Conservation (phyloP, 2,888 invertebrate species). For the Tipula unca region DNA sequence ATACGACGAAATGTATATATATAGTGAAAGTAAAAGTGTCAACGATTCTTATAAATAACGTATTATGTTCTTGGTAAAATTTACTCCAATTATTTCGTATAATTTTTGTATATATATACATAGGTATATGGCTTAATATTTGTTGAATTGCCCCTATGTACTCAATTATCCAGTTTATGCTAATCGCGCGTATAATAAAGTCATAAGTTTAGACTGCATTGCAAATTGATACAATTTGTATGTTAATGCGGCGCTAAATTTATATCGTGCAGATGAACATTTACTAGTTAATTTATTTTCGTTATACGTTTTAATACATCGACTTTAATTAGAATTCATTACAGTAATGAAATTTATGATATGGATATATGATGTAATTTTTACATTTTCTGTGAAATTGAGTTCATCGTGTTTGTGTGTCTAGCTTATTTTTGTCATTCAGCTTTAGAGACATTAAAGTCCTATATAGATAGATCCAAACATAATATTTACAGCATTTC, state of each 20-base stretch:
- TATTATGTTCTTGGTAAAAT: too few relatives aligned
- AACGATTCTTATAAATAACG: background rate
- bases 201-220: background rate
- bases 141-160: background rate
- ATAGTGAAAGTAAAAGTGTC: background rate
- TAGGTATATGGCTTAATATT: background rate
- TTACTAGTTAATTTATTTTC: background rate
- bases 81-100: too few relatives aligned
- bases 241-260: background rate
- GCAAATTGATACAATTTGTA: background rate
- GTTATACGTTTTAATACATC: background rate
- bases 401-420: too few relatives aligned
- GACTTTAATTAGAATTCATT: background rate
- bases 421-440: too few relatives aligned
- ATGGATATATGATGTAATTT: background rate
- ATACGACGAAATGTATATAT: too few relatives aligned
- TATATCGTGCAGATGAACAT: background rate
- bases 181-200: background rate
- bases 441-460: too few relatives aligned
- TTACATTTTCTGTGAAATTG: background rate
- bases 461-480: too few relatives aligned
- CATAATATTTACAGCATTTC: too few relatives aligned
- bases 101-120: too few relatives aligned
- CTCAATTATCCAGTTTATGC: background rate
- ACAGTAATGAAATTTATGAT: background rate